Conservation (phyloP, 2,888 invertebrate species). For the Pasiphila rectangulata region DNA sequence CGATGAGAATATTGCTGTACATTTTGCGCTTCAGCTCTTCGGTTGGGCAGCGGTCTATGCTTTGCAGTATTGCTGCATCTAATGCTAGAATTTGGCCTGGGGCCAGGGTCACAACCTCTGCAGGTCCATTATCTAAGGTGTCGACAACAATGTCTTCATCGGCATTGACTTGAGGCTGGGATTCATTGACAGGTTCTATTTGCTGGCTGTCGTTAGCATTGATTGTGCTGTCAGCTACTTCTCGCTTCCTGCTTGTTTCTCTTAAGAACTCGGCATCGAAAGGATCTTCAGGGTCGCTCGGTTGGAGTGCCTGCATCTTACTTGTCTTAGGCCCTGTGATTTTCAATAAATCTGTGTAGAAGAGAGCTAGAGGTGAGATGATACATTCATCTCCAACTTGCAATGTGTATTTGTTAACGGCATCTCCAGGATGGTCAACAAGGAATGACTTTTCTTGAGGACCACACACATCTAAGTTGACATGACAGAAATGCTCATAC, state of each 20-base stretch:
- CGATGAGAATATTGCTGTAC: conserved; percentile 94
- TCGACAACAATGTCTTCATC: conserved; percentile 90
- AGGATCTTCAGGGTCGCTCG: conserved; percentile 93
- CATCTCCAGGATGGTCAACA: conserved; percentile 86
- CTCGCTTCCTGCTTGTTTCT: conserved; percentile 87
- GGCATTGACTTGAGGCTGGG: conserved; percentile 70
- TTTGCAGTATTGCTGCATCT: conserved; percentile 94
- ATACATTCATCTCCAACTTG: conserved; percentile 95
- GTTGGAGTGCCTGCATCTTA: conserved; percentile 86
- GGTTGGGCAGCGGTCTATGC: conserved; percentile 93
- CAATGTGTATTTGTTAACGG: conserved; percentile 86
- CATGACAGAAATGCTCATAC: conserved; percentile 94
- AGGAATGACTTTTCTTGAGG: conserved; percentile 90
- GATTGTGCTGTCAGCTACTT: conserved; percentile 62
- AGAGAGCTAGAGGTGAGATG: conserved; percentile 92
- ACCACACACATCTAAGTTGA: conserved; percentile 94
- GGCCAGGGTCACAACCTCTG: conserved; percentile 85
- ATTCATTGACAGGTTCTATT: conserved; percentile 75
- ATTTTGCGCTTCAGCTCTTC: conserved; percentile 96
- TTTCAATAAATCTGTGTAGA: conserved; percentile 92
- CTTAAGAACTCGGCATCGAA: conserved; percentile 95
- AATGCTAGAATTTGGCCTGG: conserved; percentile 91
- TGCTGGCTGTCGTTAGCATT: conserved; percentile 68
- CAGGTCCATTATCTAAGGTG: conserved; percentile 75
- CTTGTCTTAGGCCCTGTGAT: conserved; percentile 89